Conservation (phyloP, 2,888 invertebrate genomes). For the Trachelus troglodyta region DNA sequence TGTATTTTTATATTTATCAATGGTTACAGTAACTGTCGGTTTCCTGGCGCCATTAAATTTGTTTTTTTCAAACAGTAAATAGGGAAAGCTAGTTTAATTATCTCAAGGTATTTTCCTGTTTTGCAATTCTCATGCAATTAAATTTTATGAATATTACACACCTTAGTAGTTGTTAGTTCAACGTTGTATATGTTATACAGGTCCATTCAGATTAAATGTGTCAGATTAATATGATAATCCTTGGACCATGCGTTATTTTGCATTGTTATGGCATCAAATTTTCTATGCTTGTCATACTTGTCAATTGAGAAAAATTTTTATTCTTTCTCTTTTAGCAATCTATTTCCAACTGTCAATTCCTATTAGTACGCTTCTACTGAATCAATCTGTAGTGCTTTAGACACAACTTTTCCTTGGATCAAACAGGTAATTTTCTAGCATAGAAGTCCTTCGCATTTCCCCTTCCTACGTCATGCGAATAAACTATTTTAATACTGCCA, state of each 20-base stretch:
- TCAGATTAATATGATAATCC: neutral
- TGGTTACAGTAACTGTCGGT: neutral
- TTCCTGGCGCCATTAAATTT: neutral
- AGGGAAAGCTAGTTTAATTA: neutral
- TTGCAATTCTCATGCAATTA: neutral
- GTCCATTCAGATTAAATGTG: neutral
- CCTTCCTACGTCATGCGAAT: neutral
- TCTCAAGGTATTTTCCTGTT: neutral
- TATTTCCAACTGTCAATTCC: neutral
- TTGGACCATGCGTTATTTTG: neutral
- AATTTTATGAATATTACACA: neutral
- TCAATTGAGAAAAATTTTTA: no score
- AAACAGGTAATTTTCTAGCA: neutral
- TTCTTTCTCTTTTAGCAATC: no score
- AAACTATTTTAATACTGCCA: neutral
- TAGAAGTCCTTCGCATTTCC: neutral
- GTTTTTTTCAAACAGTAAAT: neutral
- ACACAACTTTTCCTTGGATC: neutral
- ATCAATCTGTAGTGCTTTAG: neutral
- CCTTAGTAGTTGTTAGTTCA: neutral
- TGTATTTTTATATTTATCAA: neutral
- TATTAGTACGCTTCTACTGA: neutral
- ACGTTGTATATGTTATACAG: neutral
- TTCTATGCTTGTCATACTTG: neutral
- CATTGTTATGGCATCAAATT: neutral